Base-by-base conservation (phyloP, 37 sponge, comb jelly and placozoan genomes). In the Haliclona indistincta region DNA sequence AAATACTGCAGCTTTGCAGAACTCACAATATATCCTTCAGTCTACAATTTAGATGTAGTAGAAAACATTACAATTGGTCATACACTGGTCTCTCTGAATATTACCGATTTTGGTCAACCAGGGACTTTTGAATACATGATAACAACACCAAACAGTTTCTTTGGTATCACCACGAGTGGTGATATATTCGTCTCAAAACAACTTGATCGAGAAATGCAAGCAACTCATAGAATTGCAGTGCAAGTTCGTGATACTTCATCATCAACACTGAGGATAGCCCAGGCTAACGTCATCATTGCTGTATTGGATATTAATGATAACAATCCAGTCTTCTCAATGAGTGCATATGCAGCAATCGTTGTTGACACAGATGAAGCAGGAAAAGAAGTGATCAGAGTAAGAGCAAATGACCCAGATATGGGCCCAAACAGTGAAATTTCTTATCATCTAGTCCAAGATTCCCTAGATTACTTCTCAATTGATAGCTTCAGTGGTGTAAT, bases 291-390 rank as follows among this genome's bases (percentile, higher is more conserved):
- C 56, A 39, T 49, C 30, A 53, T 86, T 17, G 66, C 38, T 37
- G 68, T 86, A 17, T 23, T 38, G 17, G 86, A 86, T 25, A 19
- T 86, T 13, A 86, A 90, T 77, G 91, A 90, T 77, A 85, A 85
- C 49, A 19, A 66, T 8, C 91, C 91, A 35, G 20, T 4, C 25
- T 90, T 90, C 36, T 10, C 10, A 17, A 22, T 28, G 1, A 40
- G 42, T 28, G 38, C 60, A 4, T 84, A 83, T 42, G 36, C 28
- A 11, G 66, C 63, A 1, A 39, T n/a, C 25, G 25, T 79, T 7
- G 25, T 38, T 19, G 77, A 77, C 10, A 53, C 35, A 43, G 34
- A 51, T 75, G n/a, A 38, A 15, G 28, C 13, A 5, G 70, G 56
- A 20, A 34, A 56, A 2, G 25, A 45, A 8, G 64, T 89, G 4